phyloP scores from a whole-genome alignment of 2,113 vertebrate genomes.

The Anhinga rufa region DNA sequence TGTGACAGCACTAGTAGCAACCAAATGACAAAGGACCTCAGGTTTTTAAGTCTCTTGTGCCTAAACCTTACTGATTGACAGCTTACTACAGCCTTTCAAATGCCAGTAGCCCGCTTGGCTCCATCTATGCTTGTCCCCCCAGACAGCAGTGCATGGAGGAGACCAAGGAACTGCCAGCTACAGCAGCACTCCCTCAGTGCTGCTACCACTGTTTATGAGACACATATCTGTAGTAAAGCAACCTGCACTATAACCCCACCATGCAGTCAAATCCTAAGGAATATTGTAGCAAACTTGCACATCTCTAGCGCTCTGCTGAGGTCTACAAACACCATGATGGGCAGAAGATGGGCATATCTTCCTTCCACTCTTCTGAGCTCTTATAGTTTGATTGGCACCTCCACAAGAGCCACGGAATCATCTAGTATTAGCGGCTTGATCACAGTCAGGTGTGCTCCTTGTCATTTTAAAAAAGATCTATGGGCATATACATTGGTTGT shows the following conservation, averaged over 20 bases:
- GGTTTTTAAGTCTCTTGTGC: neutral
- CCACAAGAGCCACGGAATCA: neutral
- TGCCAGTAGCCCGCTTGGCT: neutral
- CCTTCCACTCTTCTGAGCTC: neutral
- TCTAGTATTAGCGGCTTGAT: neutral
- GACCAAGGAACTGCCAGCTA: neutral
- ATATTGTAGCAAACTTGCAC: neutral
- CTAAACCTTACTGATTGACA: neutral
- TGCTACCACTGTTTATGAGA: neutral
- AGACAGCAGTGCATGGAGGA: neutral
- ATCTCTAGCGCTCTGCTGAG: neutral
- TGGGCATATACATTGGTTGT: neutral
- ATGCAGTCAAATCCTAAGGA: neutral
- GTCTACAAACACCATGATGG: neutral
- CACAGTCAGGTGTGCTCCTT: neutral
- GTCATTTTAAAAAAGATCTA: neutral
- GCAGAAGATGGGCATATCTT: neutral
- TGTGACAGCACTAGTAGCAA: neutral
- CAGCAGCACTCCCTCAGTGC: neutral
- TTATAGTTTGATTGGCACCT: neutral
- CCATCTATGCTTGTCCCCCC: neutral
- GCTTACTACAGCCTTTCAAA: neutral
- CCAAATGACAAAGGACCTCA: neutral
- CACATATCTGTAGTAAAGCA: neutral
- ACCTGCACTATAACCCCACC: neutral